phyloP scores from a whole-genome alignment of 2,113 vertebrate genomes.

The Cebidichthys violaceus region DNA sequence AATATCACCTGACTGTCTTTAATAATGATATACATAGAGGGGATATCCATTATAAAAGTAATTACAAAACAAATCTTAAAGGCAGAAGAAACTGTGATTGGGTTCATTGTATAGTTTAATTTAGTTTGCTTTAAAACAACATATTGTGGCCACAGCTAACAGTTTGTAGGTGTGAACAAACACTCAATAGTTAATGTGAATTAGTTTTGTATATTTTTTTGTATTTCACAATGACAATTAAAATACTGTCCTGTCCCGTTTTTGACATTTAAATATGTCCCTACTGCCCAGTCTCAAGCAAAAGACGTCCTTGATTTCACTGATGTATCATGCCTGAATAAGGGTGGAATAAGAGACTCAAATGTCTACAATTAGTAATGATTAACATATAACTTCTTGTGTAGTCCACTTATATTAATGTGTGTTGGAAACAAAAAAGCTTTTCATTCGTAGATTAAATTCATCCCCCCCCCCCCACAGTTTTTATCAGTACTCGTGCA shows the following conservation, averaged over 20 bases:
- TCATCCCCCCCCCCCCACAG: conserved; percentile 11
- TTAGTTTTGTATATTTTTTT: background rate
- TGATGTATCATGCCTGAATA: background rate
- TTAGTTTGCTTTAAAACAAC: background rate
- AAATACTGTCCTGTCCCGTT: background rate
- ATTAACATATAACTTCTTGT: conserved; percentile 27
- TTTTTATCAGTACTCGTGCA: conserved; percentile 70
- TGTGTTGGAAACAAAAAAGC: conserved; percentile 17
- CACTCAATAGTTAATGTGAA: background rate
- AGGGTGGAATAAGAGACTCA: background rate
- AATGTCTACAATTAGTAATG: conserved; percentile 19
- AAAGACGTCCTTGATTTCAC: background rate
- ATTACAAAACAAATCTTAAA: background rate
- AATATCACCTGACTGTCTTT: conserved; percentile 23
- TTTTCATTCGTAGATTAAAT: conserved; percentile 58
- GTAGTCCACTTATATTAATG: conserved; percentile 31
- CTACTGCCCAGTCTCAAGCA: background rate
- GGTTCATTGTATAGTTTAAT: background rate
- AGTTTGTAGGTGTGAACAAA: background rate
- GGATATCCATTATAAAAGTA: background rate
- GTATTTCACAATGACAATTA: background rate
- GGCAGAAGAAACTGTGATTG: background rate
- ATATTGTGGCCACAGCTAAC: background rate
- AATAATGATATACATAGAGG: background rate
- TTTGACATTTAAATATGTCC: background rate